Evolutionary conservation across 2,797 vertebrate species (phyloP).

Genomic region (Sebastes cheni): DNA sequence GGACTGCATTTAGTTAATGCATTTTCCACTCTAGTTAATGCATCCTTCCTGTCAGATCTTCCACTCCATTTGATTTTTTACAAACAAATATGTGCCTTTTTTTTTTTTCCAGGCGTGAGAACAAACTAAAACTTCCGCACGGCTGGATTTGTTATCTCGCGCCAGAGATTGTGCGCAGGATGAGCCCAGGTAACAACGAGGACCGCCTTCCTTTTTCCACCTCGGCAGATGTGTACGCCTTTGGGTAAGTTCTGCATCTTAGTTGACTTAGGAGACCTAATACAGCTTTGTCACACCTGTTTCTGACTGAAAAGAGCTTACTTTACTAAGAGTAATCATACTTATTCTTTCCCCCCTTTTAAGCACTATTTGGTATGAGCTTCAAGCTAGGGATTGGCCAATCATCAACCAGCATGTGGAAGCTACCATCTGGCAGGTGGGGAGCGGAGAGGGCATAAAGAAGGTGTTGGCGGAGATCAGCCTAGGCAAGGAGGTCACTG

Average conservation of each 20-base stretch:
- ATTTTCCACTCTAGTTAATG: conserved; percentile 30
- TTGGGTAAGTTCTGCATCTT: conserved; percentile 84
- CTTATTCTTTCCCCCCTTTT: conserved; percentile 1
- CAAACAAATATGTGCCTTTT: conserved; percentile 1
- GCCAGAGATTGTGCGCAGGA: conserved; percentile 94
- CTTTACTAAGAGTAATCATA: not conserved
- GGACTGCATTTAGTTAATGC: conserved; percentile 10
- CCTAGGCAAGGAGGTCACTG: conserved; percentile 95
- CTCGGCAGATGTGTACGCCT: conserved; percentile 95
- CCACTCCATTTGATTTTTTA: conserved; percentile 15
- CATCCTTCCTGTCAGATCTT: conserved; percentile 10
- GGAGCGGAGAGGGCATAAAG: conserved; percentile 93
- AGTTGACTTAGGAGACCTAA: not conserved
- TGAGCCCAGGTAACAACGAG: conserved; percentile 95
- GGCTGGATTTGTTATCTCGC: conserved; percentile 98
- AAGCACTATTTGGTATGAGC: conserved; percentile 98
- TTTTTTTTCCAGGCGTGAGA: conserved; percentile 87
- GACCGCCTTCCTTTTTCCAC: conserved; percentile 96
- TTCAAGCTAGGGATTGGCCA: conserved; percentile 98
- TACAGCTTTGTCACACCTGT: not conserved
- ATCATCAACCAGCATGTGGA: conserved; percentile 94
- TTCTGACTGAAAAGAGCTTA: not conserved
- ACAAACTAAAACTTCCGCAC: conserved; percentile 93
- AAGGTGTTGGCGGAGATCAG: conserved; percentile 90
- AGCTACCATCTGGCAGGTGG: conserved; percentile 98